Conservation (phyloP, 2,888 invertebrate species). For the Metopia argyrocephala region DNA sequence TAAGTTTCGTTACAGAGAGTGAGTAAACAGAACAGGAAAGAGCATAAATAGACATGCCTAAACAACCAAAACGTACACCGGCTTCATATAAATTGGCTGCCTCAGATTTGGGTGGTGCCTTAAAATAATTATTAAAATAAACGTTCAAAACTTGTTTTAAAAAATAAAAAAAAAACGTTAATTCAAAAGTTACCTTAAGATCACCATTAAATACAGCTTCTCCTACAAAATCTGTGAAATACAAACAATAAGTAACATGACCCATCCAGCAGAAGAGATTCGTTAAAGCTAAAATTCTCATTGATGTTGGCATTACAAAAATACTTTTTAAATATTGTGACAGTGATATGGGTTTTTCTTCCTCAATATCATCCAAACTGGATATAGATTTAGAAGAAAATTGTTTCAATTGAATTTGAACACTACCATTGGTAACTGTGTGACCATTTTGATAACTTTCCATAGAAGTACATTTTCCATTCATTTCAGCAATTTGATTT, state of each 20-base stretch:
- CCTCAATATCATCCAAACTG: conserved; percentile 55
- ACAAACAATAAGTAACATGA: conserved; percentile 83
- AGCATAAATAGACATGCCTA: conserved; percentile 78
- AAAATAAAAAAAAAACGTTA: too few relatives aligned
- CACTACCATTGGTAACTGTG: conserved; percentile 35
- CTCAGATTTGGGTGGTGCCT: conserved; percentile 71
- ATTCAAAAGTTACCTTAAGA: conserved; percentile 79
- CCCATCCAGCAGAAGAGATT: conserved; percentile 85
- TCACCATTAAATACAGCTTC: conserved; percentile 82
- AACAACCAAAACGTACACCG: conserved; percentile 78
- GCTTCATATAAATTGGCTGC: conserved; percentile 73
- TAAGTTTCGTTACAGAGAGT: conserved; percentile 75
- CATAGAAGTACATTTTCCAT: conserved; percentile 36
- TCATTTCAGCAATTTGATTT: conserved; percentile 68
- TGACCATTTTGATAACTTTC: conserved; percentile 71
- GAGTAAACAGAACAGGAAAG: conserved; percentile 78
- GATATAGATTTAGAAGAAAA: conserved; percentile 51
- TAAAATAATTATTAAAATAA: conserved; percentile 16
- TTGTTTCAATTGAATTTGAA: conserved; percentile 3
- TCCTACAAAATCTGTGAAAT: conserved; percentile 85
- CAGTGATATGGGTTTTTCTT: conserved; percentile 71
- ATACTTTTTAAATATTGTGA: conserved; percentile 80
- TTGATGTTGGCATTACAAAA: conserved; percentile 81
- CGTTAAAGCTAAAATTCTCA: conserved; percentile 81
- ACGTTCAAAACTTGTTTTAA: too few relatives aligned